Evolutionary conservation across 2,797 vertebrate species (phyloP).

Genomic region (Acipenser transmontanus): DNA sequence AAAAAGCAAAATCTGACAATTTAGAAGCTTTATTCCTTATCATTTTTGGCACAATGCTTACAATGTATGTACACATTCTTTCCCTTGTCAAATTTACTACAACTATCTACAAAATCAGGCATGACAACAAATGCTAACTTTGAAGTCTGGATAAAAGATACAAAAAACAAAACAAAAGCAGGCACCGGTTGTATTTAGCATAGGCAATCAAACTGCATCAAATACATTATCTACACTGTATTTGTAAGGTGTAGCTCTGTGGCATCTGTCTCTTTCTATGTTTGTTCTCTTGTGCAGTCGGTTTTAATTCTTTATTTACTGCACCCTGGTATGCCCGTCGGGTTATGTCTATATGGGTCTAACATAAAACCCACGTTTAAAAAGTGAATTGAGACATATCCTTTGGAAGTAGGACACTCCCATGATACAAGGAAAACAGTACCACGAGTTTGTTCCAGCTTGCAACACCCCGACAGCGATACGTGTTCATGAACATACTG

Average conservation of each 20-base stretch:
- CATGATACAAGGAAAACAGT: not conserved
- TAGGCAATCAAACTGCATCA: not conserved
- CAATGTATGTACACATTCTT: not conserved
- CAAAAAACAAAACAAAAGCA: not conserved
- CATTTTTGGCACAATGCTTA: not conserved
- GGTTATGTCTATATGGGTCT: no score
- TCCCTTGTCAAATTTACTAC: constrained; percentile 2
- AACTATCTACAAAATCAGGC: no score
- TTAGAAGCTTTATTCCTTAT: not conserved
- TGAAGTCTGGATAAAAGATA: not conserved
- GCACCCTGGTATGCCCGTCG: no score
- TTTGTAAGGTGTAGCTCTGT: not conserved
- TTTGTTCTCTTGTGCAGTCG: not conserved
- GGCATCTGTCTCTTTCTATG: not conserved
- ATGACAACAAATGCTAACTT: no score
- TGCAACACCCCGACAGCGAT: not conserved
- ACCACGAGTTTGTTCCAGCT: not conserved
- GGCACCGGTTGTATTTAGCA: not conserved
- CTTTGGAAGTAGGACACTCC: no score
- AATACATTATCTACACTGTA: not conserved
- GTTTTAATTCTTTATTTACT: not conserved
- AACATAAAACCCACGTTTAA: no score
- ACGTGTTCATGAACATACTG: not conserved
- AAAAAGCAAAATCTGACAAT: no score
- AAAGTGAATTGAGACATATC: no score